A percentile compares a stretch with the other conserved stretches of the same genome.
Conservation (phyloP, 2,113 vertebrate genomes). For the Cyprinodon variegatus region DNA sequence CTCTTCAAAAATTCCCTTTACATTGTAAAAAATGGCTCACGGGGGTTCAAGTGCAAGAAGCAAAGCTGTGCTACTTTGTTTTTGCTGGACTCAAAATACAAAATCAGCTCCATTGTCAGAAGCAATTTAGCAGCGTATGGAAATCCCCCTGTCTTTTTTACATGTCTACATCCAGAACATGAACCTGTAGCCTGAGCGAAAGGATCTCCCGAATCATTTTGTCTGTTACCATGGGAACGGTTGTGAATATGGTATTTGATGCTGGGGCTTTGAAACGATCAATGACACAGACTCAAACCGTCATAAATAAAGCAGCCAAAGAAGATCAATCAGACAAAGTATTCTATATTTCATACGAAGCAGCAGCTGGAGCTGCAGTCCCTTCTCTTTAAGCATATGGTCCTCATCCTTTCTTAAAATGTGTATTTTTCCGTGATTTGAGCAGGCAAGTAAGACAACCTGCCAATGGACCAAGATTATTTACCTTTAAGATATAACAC, state of each 20-base stretch:
- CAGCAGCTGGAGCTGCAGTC: neutral
- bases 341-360: constrained; percentile 3
- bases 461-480: too few species aligned
- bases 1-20: constrained; percentile 47
- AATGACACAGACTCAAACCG: constrained; percentile 36
- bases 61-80: constrained; percentile 38
- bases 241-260: constrained; percentile 56
- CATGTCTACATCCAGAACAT: constrained; percentile 51
- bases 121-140: constrained; percentile 38
- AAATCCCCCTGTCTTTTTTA: constrained; percentile 47
- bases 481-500: too few species aligned
- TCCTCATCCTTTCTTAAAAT: too few species aligned
- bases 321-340: constrained; percentile 11
- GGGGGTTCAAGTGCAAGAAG: constrained; percentile 39
- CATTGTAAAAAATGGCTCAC: constrained; percentile 50
- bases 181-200: constrained; percentile 51
- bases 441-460: too few species aligned
- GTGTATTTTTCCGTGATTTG: too few species aligned
- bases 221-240: constrained; percentile 69
- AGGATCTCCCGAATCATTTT: constrained; percentile 41
- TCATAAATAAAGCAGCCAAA: constrained; percentile 42
- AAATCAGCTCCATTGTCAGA: constrained; percentile 64
- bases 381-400: neutral
- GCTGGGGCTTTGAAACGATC: constrained; percentile 53
- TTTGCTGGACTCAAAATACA: constrained; percentile 56